phyloP scores from a whole-genome alignment of 2,888 invertebrate species.

The Machimus atricapillus region DNA sequence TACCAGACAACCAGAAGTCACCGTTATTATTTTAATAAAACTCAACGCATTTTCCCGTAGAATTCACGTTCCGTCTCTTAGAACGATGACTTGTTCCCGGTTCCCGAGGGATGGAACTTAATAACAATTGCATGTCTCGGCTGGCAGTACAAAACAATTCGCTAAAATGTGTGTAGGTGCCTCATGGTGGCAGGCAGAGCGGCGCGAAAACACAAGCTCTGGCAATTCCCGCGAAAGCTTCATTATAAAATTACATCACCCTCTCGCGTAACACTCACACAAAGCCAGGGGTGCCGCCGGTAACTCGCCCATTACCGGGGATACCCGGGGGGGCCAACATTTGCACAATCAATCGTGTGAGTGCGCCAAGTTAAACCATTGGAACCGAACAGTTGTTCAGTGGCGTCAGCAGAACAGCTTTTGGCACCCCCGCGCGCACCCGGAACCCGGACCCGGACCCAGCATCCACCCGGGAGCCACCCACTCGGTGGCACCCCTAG shows the following conservation, averaged over 20 bases:
- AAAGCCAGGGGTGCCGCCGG: background rate
- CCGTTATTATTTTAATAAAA: background rate
- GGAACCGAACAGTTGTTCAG: conserved; percentile 7
- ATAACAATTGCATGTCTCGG: background rate
- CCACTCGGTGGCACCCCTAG: background rate
- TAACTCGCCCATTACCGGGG: background rate
- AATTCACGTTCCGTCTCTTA: background rate
- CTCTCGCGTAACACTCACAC: background rate
- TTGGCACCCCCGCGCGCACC: background rate
- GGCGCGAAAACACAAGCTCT: background rate
- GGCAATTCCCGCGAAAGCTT: background rate
- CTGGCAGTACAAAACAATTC: background rate
- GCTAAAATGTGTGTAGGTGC: background rate
- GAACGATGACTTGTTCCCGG: background rate
- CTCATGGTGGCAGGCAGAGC: background rate
- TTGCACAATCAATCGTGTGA: conserved; percentile 6
- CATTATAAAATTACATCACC: conserved; percentile 4
- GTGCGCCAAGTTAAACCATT: background rate
- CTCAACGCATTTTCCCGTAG: background rate
- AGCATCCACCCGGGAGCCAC: background rate
- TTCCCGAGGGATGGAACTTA: background rate
- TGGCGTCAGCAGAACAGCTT: background rate
- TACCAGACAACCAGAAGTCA: background rate
- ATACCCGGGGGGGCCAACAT: background rate
- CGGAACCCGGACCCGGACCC: background rate